A percentile compares a stretch with the other conserved stretches of the same genome.
Conservation (phyloP, 2,888 invertebrate genomes). For the Muscina levida region DNA sequence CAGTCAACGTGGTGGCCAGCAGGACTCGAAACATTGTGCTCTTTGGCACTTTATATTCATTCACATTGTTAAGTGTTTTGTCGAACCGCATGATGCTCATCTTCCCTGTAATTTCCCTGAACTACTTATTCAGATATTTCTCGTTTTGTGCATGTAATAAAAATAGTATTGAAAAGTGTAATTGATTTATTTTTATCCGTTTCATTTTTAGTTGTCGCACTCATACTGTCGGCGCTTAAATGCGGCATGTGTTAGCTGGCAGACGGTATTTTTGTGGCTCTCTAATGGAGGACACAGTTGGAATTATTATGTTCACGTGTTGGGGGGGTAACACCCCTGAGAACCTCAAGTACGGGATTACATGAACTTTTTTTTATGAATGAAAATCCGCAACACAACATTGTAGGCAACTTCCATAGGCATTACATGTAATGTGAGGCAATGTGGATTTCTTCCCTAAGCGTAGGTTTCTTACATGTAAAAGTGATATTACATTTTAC, state of each 20-base stretch:
- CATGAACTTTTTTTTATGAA: too few relatives aligned
- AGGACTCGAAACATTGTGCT: neutral
- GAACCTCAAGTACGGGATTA: too few relatives aligned
- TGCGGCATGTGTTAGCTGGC: conserved; percentile 40
- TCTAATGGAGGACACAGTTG: conserved; percentile 47
- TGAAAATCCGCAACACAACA: too few relatives aligned
- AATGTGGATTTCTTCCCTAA: too few relatives aligned
- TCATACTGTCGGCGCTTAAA: conserved; percentile 44
- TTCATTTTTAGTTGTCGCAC: conserved; percentile 27
- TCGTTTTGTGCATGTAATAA: conserved; percentile 24
- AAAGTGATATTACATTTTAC: too few relatives aligned
- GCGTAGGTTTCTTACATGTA: too few relatives aligned
- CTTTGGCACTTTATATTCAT: conserved; percentile 44
- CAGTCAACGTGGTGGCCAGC: neutral
- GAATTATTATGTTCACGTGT: conserved; percentile 65
- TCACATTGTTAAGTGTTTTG: conserved; percentile 27
- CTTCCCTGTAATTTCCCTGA: conserved; percentile 51
- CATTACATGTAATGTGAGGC: too few relatives aligned
- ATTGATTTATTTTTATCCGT: conserved; percentile 64
- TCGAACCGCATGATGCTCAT: conserved; percentile 5
- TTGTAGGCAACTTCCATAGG: too few relatives aligned
- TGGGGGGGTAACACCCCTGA: too few relatives aligned
- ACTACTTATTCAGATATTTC: conserved; percentile 40
- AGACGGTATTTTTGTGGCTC: conserved; percentile 41
- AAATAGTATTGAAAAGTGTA: conserved; percentile 58